phyloP scores from a whole-genome alignment of 2,797 vertebrate genomes.

The Psittacula echo region DNA sequence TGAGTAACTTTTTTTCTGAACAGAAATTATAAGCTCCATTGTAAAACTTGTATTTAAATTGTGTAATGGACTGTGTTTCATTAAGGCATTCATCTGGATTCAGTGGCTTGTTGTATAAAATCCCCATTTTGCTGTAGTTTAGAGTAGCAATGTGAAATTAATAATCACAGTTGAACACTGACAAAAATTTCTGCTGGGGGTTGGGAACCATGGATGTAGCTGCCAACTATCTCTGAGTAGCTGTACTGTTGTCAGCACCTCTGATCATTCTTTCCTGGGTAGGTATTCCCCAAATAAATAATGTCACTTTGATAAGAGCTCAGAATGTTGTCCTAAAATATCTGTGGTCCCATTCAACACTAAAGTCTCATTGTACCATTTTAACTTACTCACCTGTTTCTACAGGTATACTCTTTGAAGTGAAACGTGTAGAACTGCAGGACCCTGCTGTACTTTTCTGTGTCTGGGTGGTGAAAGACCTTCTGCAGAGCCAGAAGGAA shows the following conservation, averaged over 20 bases:
- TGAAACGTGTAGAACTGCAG: conserved; percentile 77
- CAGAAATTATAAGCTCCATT: neutral
- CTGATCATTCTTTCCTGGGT: neutral
- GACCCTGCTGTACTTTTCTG: conserved; percentile 82
- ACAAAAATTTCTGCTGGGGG: neutral
- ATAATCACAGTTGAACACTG: neutral
- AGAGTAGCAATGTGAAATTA: neutral
- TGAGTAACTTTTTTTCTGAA: neutral
- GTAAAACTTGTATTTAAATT: neutral
- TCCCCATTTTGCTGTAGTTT: neutral
- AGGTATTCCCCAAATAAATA: neutral
- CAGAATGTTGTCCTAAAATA: neutral
- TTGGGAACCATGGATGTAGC: neutral
- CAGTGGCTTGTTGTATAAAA: neutral
- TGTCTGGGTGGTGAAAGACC: conserved; percentile 87
- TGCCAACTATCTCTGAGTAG: neutral
- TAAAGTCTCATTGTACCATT: neutral
- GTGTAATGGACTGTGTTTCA: neutral
- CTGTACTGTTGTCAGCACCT: neutral
- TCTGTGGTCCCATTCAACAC: fast-evolving
- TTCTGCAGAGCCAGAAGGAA: conserved; percentile 78
- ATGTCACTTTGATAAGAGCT: neutral
- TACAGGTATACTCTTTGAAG: conserved; percentile 87
- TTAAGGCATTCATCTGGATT: neutral
- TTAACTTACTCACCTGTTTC: neutral